These are phyloP conservation scores for Diabrotica balteata DNA, from an alignment of 2,888 invertebrate species.

Conservation along the genomic window DNA sequence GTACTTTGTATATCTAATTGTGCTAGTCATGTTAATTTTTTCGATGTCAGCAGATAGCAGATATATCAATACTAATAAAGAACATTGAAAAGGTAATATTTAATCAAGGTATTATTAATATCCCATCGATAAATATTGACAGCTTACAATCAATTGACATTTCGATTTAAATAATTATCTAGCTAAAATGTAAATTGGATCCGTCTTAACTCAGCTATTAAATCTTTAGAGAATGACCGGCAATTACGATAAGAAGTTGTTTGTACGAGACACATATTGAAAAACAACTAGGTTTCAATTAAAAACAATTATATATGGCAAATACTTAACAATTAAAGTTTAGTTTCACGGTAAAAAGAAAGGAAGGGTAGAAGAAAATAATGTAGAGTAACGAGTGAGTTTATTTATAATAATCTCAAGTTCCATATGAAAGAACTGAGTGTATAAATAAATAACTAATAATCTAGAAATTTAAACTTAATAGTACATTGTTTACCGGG, in stretches of 20 bases:
- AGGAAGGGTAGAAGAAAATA: too few species aligned
- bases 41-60: not conserved
- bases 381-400: too few species aligned
- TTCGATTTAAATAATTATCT: slow-evolving; percentile 15
- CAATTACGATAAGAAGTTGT: not conserved
- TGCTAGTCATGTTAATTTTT: slow-evolving; percentile 1
- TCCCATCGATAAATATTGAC: slow-evolving; percentile 19
- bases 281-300: not conserved
- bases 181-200: slow-evolving; percentile 16
- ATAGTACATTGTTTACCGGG: too few species aligned
- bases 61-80: not conserved
- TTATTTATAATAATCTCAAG: too few species aligned
- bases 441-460: too few species aligned
- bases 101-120: slow-evolving; percentile 19
- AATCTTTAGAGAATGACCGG: not conserved
- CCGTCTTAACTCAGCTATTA: not conserved
- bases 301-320: too few species aligned
- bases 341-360: too few species aligned
- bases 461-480: too few species aligned
- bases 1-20: not conserved
- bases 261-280: not conserved
- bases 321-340: too few species aligned
- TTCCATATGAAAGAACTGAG: too few species aligned
- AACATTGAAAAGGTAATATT: slow-evolving; percentile 15
- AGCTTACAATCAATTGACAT: slow-evolving; percentile 21